These are phyloP conservation scores for Halcyon badia DNA, from an alignment of 2,797 vertebrate species.

Conservation along the genomic window DNA sequence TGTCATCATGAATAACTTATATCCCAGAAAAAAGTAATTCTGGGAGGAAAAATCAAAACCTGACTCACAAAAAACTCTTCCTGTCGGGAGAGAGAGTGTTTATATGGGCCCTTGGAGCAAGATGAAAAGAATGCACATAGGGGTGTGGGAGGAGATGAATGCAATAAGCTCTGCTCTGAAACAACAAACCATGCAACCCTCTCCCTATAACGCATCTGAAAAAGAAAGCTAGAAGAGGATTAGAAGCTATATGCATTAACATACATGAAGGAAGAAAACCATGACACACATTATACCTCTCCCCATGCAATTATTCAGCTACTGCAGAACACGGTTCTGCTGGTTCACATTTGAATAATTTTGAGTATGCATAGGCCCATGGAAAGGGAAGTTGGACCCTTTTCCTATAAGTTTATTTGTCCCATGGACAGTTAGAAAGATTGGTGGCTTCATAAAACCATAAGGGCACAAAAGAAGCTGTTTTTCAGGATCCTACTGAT, in stretches of 20 bases:
- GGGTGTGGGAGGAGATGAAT: background rate
- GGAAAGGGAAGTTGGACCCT: background rate
- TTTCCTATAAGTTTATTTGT: background rate
- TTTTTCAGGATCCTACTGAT: background rate
- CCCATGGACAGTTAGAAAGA: background rate
- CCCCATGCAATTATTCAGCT: constrained; percentile 34
- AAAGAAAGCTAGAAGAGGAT: constrained; percentile 62
- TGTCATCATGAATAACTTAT: background rate
- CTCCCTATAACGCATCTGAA: constrained; percentile 18
- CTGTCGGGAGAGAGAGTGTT: background rate
- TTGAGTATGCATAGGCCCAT: background rate
- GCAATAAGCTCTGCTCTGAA: constrained; percentile 54
- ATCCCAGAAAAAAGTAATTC: background rate
- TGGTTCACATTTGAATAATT: background rate
- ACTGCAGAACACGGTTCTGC: background rate
- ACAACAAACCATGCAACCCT: constrained; percentile 49
- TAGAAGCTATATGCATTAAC: constrained; percentile 64
- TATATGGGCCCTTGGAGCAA: background rate
- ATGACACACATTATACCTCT: background rate
- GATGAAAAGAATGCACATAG: background rate
- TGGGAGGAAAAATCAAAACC: background rate
- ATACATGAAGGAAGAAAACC: background rate
- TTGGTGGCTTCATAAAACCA: constrained; percentile 16
- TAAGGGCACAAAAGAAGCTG: constrained; percentile 40
- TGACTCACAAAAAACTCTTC: background rate